phyloP scores from a whole-genome alignment of 2,888 invertebrate genomes.

The Andrena fulva region DNA sequence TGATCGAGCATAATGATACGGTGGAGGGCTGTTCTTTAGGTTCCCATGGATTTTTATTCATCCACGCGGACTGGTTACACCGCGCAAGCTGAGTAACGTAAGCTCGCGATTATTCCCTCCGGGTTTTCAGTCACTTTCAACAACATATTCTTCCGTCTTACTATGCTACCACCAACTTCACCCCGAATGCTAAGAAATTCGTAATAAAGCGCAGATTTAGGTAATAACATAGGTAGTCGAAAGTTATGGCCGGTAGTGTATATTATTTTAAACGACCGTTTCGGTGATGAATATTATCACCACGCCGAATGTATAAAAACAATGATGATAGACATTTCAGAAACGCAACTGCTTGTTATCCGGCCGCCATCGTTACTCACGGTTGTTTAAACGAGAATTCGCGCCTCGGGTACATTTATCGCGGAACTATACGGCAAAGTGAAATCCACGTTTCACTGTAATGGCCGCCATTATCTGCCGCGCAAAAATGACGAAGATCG shows the following conservation, averaged over 20 bases:
- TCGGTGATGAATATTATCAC: slow-evolving; percentile 38
- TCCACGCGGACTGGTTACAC: background rate
- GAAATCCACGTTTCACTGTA: slow-evolving; percentile 58
- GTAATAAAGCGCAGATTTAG: background rate
- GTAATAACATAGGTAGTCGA: slow-evolving; percentile 1
- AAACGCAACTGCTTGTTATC: slow-evolving; percentile 49
- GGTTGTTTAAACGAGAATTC: slow-evolving; percentile 45
- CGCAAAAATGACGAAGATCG: slow-evolving; percentile 41
- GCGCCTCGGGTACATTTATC: slow-evolving; percentile 17
- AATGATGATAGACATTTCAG: slow-evolving; percentile 42
- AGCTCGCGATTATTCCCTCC: background rate
- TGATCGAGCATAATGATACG: background rate
- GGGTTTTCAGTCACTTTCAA: background rate
- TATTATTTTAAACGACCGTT: slow-evolving; percentile 36
- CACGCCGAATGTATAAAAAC: background rate
- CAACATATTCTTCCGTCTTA: background rate
- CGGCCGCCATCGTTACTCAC: slow-evolving; percentile 26
- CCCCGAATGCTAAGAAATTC: background rate
- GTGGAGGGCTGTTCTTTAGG: background rate
- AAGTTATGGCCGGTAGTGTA: background rate
- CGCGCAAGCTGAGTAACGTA: background rate
- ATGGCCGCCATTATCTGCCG: slow-evolving; percentile 47
- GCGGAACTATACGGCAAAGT: slow-evolving; percentile 29
- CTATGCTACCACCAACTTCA: background rate
- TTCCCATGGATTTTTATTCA: background rate